Percentiles rank a stretch among this genome's conserved stretches.
Evolutionary conservation across 2,113 vertebrate species (phyloP).

Genomic region (Furnarius figulus): DNA sequence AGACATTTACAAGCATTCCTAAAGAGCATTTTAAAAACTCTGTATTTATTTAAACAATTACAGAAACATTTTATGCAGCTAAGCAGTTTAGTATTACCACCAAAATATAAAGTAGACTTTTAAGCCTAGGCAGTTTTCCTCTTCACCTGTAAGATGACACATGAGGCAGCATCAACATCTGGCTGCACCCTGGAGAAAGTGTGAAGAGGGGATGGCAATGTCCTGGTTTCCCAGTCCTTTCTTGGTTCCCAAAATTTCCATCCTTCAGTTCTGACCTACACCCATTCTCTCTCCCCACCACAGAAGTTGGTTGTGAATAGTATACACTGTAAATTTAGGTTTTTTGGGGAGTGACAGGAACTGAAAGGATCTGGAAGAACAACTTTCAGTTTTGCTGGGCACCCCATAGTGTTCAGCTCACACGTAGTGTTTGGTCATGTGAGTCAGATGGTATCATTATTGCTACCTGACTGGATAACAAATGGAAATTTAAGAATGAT

Average conservation of each 20-base stretch:
- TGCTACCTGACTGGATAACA: neutral
- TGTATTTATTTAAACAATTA: conserved; percentile 64
- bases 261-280: neutral
- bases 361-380: neutral
- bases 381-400: neutral
- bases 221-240: neutral
- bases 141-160: neutral
- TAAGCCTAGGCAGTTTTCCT: neutral
- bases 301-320: neutral
- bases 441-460: neutral
- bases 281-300: neutral
- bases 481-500: neutral
- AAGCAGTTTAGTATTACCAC: conserved; percentile 22
- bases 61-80: conserved; percentile 41
- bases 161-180: neutral
- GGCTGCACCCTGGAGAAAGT: neutral
- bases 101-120: conserved; percentile 13
- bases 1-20: conserved; percentile 61
- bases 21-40: conserved; percentile 48
- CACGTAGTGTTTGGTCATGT: neutral
- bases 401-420: neutral
- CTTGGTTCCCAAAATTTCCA: neutral
- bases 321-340: neutral
- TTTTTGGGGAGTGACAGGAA: neutral
- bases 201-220: neutral